Evolutionary conservation across 1,140 invertebrate species (phyloP).

Genomic region (Drosophila tristis): DNA sequence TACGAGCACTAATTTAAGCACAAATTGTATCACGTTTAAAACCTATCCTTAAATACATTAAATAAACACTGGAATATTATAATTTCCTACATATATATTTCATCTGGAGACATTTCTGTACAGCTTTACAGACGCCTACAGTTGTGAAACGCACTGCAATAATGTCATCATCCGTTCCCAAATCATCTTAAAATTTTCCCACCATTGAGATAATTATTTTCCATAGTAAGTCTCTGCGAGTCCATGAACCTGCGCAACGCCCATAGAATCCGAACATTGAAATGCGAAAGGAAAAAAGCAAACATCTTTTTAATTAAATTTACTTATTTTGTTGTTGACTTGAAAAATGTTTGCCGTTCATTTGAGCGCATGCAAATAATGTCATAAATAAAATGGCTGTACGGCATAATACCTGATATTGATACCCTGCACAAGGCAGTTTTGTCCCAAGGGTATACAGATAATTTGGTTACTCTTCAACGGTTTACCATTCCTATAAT

Average conservation of each 20-base stretch:
- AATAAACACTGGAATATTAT: no score
- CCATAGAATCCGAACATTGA: conserved; percentile 11
- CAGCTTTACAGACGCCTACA: no score
- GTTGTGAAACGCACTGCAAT: no score
- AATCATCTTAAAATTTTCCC: no score
- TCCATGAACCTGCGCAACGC: conserved; percentile 11
- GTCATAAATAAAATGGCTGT: conserved; percentile 50
- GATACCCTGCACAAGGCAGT: conserved; percentile 11
- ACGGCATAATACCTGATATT: conserved; percentile 7
- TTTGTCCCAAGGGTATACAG: background rate
- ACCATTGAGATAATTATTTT: conserved; percentile 14
- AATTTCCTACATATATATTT: no score
- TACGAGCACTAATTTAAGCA: no score
- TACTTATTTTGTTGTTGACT: conserved; percentile 33
- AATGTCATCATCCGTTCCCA: no score
- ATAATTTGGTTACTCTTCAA: background rate
- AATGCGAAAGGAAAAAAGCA: background rate
- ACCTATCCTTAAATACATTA: no score
- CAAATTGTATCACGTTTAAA: no score
- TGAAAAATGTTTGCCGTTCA: conserved; percentile 40
- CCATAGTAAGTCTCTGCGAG: background rate
- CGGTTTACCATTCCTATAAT: no score
- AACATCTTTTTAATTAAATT: conserved; percentile 70
- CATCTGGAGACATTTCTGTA: no score
- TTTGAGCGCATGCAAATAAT: conserved; percentile 67